Percentiles rank a stretch among this genome's conserved stretches.
These are phyloP conservation scores for Drosophila trichaetosa DNA, from an alignment of 2,888 invertebrate genomes.

Conservation along the genomic window DNA sequence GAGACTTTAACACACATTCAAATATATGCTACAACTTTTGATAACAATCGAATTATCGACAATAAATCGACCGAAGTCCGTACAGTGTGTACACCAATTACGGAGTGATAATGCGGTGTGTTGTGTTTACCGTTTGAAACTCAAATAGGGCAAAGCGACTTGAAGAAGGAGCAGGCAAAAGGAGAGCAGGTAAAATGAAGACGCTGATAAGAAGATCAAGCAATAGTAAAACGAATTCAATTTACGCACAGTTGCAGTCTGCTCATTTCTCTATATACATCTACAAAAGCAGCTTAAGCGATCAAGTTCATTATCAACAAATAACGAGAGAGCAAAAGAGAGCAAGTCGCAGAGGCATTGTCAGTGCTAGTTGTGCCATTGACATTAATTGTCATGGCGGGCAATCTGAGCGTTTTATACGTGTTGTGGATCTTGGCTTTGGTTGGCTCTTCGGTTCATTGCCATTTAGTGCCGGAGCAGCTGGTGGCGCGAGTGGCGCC, in stretches of 20 bases:
- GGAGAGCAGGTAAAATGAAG: not conserved
- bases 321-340: not conserved
- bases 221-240: not conserved
- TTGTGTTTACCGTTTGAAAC: conserved; percentile 49
- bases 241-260: conserved; percentile 1
- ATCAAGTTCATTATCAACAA: conserved; percentile 39
- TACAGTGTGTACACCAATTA: conserved; percentile 33
- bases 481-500: conserved; percentile 54
- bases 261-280: not conserved
- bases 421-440: conserved; percentile 46
- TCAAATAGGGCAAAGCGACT: conserved; percentile 12
- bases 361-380: conserved; percentile 33
- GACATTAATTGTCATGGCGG: conserved; percentile 34
- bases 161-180: not conserved
- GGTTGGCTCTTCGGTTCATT: not conserved
- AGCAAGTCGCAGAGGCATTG: not conserved
- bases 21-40: not conserved
- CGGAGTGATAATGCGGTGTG: not conserved
- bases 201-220: conserved; percentile 1
- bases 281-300: conserved; percentile 5
- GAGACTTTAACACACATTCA: not conserved
- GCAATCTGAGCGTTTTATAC: conserved; percentile 11
- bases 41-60: not conserved
- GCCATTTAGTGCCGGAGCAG: conserved; percentile 32
- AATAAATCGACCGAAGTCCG: not conserved